phyloP scores from a whole-genome alignment of 2,888 invertebrate species.

The Mimas tiliae region DNA sequence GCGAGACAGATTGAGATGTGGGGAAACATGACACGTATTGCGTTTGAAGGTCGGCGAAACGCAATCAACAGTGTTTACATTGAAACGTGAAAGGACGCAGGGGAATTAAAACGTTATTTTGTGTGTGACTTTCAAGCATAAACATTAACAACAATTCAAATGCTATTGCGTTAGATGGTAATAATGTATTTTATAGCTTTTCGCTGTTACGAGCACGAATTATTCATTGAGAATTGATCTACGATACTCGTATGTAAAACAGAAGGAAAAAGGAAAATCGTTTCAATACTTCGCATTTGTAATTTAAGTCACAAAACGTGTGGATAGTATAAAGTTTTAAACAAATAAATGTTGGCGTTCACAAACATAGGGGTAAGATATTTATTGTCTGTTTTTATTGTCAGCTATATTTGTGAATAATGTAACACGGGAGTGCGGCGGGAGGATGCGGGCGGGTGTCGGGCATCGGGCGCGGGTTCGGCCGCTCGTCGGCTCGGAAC shows the following conservation, averaged over 20 bases:
- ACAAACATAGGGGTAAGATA: slow-evolving; percentile 64
- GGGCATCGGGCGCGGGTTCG: slow-evolving; percentile 36
- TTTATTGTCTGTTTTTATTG: slow-evolving; percentile 62
- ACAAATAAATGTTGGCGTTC: slow-evolving; percentile 35
- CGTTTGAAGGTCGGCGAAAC: slow-evolving; percentile 50
- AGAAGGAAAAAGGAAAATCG: slow-evolving; percentile 25
- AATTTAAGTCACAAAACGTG: slow-evolving; percentile 14
- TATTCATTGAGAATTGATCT: slow-evolving; percentile 20
- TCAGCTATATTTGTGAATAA: slow-evolving; percentile 63
- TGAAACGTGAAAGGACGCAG: slow-evolving; percentile 58
- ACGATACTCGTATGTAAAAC: slow-evolving; percentile 20
- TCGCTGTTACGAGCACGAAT: neutral
- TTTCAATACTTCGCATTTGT: slow-evolving; percentile 6
- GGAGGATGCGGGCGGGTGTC: slow-evolving; percentile 42
- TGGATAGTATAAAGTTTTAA: slow-evolving; percentile 32
- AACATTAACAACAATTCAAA: slow-evolving; percentile 29
- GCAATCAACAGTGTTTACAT: slow-evolving; percentile 47
- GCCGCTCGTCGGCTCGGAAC: slow-evolving; percentile 53
- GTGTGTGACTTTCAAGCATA: slow-evolving; percentile 37
- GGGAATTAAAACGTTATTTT: slow-evolving; percentile 44
- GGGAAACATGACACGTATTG: slow-evolving; percentile 55
- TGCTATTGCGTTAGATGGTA: neutral
- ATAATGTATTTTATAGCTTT: neutral
- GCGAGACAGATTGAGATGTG: slow-evolving; percentile 54
- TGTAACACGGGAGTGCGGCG: slow-evolving; percentile 47